Evolutionary conservation across 2,888 invertebrate species (phyloP).

Genomic region (Eumacrocentrus americanus): DNA sequence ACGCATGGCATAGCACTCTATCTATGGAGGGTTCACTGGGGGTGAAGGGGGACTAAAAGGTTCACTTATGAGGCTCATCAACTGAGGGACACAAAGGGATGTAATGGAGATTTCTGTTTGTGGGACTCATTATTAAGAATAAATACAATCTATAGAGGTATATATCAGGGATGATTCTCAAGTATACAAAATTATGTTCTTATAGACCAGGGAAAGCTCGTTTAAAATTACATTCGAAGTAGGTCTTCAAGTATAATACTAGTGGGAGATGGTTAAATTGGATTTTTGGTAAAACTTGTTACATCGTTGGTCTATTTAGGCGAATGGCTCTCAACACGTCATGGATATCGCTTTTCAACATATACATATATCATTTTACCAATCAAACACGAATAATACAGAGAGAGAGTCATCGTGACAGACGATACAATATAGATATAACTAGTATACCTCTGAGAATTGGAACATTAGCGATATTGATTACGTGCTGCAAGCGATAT

Average conservation of each 20-base stretch:
- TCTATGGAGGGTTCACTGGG: constrained; percentile 52
- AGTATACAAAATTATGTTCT: background rate
- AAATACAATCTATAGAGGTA: background rate
- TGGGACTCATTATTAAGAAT: background rate
- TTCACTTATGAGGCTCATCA: constrained; percentile 15
- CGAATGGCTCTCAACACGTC: background rate
- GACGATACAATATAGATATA: background rate
- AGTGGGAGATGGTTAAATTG: background rate
- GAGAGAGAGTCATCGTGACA: background rate
- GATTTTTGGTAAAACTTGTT: background rate
- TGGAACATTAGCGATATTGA: constrained; percentile 8
- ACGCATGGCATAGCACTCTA: constrained; percentile 62
- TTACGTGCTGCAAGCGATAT: constrained; percentile 27
- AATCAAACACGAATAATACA: background rate
- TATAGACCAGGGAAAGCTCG: background rate
- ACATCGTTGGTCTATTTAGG: constrained; percentile 4
- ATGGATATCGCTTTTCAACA: constrained; percentile 8
- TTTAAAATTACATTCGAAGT: no score
- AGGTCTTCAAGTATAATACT: background rate
- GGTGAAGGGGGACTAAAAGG: constrained; percentile 36
- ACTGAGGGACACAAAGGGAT: constrained; percentile 12
- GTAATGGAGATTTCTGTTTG: background rate
- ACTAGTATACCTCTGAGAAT: background rate
- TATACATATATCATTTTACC: background rate
- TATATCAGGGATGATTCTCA: background rate